A percentile compares a stretch with the other conserved stretches of the same genome.
Conservation (phyloP, 2,113 vertebrate species). For the Paralichthys olivaceus region DNA sequence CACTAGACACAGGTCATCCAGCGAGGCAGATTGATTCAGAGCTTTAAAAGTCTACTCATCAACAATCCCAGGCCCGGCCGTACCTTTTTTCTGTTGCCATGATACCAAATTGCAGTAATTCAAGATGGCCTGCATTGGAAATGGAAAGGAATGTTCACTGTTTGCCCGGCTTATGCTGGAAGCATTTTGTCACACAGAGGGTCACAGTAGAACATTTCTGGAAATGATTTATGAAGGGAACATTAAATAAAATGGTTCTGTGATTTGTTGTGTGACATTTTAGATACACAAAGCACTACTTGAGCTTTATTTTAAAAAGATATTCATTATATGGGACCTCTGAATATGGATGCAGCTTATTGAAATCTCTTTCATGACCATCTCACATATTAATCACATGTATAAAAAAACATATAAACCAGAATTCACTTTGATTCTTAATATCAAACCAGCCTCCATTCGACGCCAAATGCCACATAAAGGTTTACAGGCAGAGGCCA, state of each 20-base stretch:
- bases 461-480: slow-evolving; percentile 80
- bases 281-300: slow-evolving; percentile 11
- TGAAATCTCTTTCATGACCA: slow-evolving; percentile 7
- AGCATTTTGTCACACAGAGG: slow-evolving; percentile 74
- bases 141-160: slow-evolving; percentile 75
- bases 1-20: slow-evolving; percentile 74
- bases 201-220: slow-evolving; percentile 28
- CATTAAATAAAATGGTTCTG: slow-evolving; percentile 32
- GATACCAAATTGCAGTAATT: slow-evolving; percentile 78
- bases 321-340: background rate
- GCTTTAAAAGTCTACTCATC: slow-evolving; percentile 65
- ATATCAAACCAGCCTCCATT: slow-evolving; percentile 62
- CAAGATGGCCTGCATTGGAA: slow-evolving; percentile 62
- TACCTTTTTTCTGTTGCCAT: slow-evolving; percentile 71
- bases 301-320: slow-evolving; percentile 21
- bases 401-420: slow-evolving; percentile 40
- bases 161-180: slow-evolving; percentile 68
- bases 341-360: background rate
- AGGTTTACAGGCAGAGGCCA: slow-evolving; percentile 80
- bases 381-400: slow-evolving; percentile 36
- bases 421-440: slow-evolving; percentile 68
- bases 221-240: slow-evolving; percentile 44
- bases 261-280: slow-evolving; percentile 20
- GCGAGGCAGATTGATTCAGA: slow-evolving; percentile 76
- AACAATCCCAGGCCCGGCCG: slow-evolving; percentile 59